These are phyloP conservation scores for Rotaria sp. DNA, from an alignment of 2,888 invertebrate genomes.

Conservation along the genomic window DNA sequence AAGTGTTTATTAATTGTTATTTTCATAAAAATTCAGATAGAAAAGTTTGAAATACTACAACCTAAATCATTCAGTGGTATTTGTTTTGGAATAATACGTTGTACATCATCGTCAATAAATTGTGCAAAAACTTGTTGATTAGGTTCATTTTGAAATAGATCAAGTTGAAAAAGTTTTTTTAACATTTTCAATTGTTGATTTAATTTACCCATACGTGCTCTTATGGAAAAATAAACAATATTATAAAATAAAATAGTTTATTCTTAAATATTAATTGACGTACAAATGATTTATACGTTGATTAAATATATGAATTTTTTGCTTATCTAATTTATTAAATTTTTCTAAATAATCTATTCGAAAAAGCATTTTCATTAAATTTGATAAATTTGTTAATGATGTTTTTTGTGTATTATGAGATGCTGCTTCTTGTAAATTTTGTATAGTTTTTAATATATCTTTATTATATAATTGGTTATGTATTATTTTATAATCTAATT, in stretches of 20 bases:
- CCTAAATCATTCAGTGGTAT: neutral
- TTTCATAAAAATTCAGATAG: no score
- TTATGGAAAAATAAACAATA: neutral
- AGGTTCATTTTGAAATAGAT: neutral
- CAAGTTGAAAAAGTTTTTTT: neutral
- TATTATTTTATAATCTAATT: neutral
- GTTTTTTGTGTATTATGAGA: neutral
- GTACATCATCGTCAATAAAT: neutral
- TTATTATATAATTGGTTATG: neutral
- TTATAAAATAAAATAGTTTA: neutral
- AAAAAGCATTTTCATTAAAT: neutral
- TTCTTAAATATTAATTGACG: neutral
- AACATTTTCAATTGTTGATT: neutral
- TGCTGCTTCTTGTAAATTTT: neutral
- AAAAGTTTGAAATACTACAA: neutral
- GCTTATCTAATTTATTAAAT: neutral
- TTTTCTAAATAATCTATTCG: neutral
- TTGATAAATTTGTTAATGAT: neutral
- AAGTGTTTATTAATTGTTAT: no score
- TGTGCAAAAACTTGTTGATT: neutral
- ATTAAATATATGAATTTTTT: neutral
- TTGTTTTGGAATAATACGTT: neutral
- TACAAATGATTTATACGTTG: neutral
- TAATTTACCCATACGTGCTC: neutral
- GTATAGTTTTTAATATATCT: neutral